Evolutionary conservation across 92 coral and sea anemone species (phyloP), one percentile per base, ranked within the genome.

Genomic region (Parazoanthus darwini): DNA sequence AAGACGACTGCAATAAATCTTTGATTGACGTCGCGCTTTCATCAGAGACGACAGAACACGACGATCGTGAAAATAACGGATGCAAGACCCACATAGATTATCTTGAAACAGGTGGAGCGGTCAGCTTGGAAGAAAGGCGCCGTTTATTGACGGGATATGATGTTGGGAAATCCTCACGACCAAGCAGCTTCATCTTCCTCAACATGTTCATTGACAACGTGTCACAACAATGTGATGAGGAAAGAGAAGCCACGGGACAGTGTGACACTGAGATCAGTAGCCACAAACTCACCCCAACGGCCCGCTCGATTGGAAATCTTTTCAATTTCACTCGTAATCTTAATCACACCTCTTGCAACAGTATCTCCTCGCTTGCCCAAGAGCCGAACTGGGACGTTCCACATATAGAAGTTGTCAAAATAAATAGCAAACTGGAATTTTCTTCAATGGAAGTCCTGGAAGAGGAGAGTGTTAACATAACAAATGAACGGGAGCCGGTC

Each of bases 131-230:
- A 6, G 87, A 84, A 46, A 71, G 58, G 43, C 67, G 58, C 18
- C 78, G 29, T 15, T 71, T 84, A 8, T 46, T 68, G 59, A 29
- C 37, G 15, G 78, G 74, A 44, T 74, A 70, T n/a, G 74, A 70
- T 33, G 33, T 7, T 29, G 26, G 65, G 6, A 84, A 46, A 70
- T 26, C 39, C 6, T 84, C 87, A 8, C 78, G 87, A 46, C 87
- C 87, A 18, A 84, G 65, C 54, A 84, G 87, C 7, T 84, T 84
- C 59, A 84, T 84, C 59, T 84, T 84, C 77, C 79, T 84, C 11
- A 71, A 84, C 46, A 70, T 84, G 87, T 70, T 70, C 36, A 70
- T 70, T 71, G 87, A 84, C 42, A 68, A 46, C 10, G 39, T 29
- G 33, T 66, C n/a, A 14, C 78, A 84, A 71, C 78, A 84, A 25